phyloP scores from a whole-genome alignment of 92 coral and sea anemone species.

The Zoanthus sansibaricus region DNA sequence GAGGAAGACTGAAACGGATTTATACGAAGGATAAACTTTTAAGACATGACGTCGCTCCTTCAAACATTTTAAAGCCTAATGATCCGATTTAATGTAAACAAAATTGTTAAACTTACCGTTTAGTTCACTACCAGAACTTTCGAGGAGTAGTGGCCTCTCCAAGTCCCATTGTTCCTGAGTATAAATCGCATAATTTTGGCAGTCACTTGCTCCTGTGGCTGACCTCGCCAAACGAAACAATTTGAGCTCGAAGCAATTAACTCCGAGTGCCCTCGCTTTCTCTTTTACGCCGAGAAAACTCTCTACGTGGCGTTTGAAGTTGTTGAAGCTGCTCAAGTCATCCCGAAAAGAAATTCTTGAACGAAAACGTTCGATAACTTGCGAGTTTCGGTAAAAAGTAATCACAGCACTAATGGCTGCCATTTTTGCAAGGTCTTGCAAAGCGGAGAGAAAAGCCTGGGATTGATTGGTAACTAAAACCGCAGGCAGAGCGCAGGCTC shows the following conservation, averaged over 20 bases:
- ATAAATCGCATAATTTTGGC: constrained; percentile 49
- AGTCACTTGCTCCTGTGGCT: constrained; percentile 47
- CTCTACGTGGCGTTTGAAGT: constrained; percentile 46
- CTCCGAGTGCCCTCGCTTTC: constrained; percentile 46
- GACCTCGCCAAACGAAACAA: constrained; percentile 45
- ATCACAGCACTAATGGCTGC: constrained; percentile 42
- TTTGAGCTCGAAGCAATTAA: constrained; percentile 50
- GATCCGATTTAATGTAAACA: too few relatives aligned
- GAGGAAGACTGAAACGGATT: too few relatives aligned
- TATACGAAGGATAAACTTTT: too few relatives aligned
- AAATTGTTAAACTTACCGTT: constrained; percentile 10
- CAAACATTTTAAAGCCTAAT: too few relatives aligned
- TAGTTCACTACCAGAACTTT: constrained; percentile 44
- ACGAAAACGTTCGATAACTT: constrained; percentile 37
- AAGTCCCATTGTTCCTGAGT: constrained; percentile 42
- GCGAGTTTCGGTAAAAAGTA: constrained; percentile 45
- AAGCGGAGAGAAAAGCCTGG: constrained; percentile 53
- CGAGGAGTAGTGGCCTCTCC: constrained; percentile 48
- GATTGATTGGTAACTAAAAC: constrained; percentile 24
- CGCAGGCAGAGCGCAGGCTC: constrained; percentile 41
- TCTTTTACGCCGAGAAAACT: constrained; percentile 58
- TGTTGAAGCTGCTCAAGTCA: constrained; percentile 23
- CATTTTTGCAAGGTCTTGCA: constrained; percentile 47
- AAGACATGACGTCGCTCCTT: too few relatives aligned
- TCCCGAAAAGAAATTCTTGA: constrained; percentile 13